Evolutionary conservation across 2,888 invertebrate genomes (phyloP), one percentile per base, ranked within the genome.

Genomic region (Thelaira solivaga): DNA sequence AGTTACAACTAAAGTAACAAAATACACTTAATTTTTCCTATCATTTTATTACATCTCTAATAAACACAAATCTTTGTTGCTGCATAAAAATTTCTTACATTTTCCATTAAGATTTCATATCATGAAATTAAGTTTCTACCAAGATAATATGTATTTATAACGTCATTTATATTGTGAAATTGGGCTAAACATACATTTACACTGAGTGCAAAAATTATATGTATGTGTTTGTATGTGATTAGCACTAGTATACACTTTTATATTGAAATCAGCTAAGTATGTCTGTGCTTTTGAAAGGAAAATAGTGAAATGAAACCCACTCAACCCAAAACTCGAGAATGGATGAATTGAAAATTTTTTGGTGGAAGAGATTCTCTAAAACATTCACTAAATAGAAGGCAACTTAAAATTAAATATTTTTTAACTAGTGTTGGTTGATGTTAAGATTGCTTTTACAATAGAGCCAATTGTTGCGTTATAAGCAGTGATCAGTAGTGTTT

Each of bases 111-210:
- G 67, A 41, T 76, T 53, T 45, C 36, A 29, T 53, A 47, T 39
- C 51, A 65, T 75, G 61, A 62, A 43, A 65, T 73, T 68, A 55
- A 67, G 51, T 62, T 71, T 64, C 43, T 64, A 47, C 13, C 29
- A 36, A 81, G 78, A 77, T 83, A 83, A 85, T 86, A 86, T 87
- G 84, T 86, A 87, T 86, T 85, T 85, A 86, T 85, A 85, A 83
- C 84, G 83, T 84, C 86, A 84, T 86, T 86, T 85, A 84, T 83
- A 85, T 72, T 84, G 85, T 83, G 83, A 83, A 84, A 86, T 83
- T 83, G 83, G 82, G 82, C 80, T 83, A 84, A 84, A 85, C 83
- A 69, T 53, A 74, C 31, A 77, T 62, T 45, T 49, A 39, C 6
- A 39, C 6, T 31, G 26, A 71, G n/a, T 36, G 53, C 10, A 16